Percentiles rank a stretch among this genome's conserved stretches.
Conservation (phyloP, 2,113 vertebrate species). For the Ciconia stormi region DNA sequence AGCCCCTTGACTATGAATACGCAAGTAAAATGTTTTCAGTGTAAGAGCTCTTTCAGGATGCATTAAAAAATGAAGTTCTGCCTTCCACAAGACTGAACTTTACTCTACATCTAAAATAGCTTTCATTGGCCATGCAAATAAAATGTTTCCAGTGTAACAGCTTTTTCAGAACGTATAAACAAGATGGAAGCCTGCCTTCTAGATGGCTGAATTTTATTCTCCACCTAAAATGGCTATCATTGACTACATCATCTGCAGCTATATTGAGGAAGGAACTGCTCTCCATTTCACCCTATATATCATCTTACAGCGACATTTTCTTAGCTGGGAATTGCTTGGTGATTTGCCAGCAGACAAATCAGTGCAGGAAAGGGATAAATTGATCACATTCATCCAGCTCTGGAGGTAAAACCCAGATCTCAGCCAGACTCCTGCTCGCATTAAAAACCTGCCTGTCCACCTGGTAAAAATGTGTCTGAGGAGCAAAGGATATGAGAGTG, state of each 20-base stretch:
- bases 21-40: neutral
- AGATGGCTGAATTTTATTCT: conserved; percentile 15
- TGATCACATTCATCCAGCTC: conserved; percentile 52
- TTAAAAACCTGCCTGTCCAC: conserved; percentile 35
- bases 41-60: neutral
- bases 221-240: conserved; percentile 1
- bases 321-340: conserved; percentile 62
- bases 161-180: neutral
- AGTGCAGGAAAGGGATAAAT: conserved; percentile 47
- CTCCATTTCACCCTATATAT: conserved; percentile 22
- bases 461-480: conserved; percentile 20
- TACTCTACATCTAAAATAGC: neutral
- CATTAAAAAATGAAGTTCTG: neutral
- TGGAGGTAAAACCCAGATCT: neutral
- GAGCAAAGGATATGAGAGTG: conserved; percentile 1
- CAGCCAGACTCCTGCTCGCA: neutral
- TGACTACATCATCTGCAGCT: conserved; percentile 33
- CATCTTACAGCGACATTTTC: conserved; percentile 1
- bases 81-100: neutral
- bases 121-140: neutral
- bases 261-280: conserved; percentile 38
- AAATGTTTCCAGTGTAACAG: neutral
- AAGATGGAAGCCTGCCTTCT: conserved; percentile 24
- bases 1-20: neutral
- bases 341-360: conserved; percentile 56